Conservation (phyloP, 2,888 invertebrate species). For the Pardosa pseudoannulata region DNA sequence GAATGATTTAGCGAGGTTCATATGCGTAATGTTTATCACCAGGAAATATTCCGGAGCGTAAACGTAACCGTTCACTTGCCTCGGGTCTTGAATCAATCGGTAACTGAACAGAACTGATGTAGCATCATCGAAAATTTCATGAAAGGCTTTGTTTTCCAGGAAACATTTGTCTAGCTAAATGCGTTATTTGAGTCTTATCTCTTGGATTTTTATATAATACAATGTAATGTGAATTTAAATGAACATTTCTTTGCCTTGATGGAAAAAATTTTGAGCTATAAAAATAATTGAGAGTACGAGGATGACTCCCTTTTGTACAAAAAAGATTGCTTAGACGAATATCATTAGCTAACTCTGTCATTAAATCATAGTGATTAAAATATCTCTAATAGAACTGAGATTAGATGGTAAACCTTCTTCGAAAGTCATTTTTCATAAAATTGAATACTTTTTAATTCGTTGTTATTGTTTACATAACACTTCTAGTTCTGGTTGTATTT, state of each 20-base stretch:
- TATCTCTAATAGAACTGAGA: background rate
- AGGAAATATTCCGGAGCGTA: slow-evolving; percentile 9
- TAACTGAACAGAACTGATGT: background rate
- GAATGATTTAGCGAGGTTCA: slow-evolving; percentile 1
- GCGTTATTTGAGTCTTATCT: too few relatives aligned
- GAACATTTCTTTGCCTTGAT: slow-evolving; percentile 34
- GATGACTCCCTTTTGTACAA: slow-evolving; percentile 39
- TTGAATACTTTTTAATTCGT: too few relatives aligned
- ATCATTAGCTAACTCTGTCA: slow-evolving; percentile 9
- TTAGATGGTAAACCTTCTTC: slow-evolving; percentile 24
- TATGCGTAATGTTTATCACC: slow-evolving; percentile 11
- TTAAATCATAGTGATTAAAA: slow-evolving; percentile 19
- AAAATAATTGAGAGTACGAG: slow-evolving; percentile 30
- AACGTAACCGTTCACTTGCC: background rate
- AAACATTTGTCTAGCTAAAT: too few relatives aligned
- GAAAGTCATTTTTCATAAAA: slow-evolving; percentile 24
- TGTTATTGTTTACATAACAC: too few relatives aligned
- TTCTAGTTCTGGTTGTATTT: too few relatives aligned
- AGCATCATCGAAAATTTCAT: slow-evolving; percentile 18
- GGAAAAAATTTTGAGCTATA: slow-evolving; percentile 35
- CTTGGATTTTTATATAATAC: background rate
- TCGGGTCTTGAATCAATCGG: slow-evolving; percentile 5
- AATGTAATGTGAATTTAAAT: slow-evolving; percentile 27
- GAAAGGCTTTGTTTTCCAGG: too few relatives aligned
- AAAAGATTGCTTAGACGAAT: too few relatives aligned